These are phyloP conservation scores for Laodelphax striatellus DNA, from an alignment of 1,140 invertebrate genomes.

Conservation along the genomic window DNA sequence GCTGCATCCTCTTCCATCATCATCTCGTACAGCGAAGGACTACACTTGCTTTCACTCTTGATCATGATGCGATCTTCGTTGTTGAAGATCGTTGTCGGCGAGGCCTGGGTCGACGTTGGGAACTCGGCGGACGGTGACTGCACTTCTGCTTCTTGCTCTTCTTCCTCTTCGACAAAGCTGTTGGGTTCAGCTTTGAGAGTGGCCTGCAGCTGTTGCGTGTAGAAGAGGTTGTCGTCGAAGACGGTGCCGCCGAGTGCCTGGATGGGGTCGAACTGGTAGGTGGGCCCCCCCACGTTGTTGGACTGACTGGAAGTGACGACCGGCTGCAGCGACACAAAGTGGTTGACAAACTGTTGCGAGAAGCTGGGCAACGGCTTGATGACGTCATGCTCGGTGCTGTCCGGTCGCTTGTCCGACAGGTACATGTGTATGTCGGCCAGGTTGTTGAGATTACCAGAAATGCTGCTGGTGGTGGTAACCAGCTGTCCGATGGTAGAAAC, in stretches of 20 bases:
- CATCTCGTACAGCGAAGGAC: no score
- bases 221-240: constrained; percentile 7
- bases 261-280: constrained; percentile 1
- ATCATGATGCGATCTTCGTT: no score
- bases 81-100: no score
- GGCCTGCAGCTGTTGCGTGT: not conserved
- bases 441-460: constrained; percentile 58
- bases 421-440: constrained; percentile 15
- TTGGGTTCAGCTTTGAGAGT: no score
- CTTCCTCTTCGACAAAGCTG: no score
- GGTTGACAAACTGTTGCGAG: constrained; percentile 30
- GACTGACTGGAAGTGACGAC: constrained; percentile 6
- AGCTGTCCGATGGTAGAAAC: constrained; percentile 52
- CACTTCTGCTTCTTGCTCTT: no score
- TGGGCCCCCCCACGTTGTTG: constrained; percentile 21
- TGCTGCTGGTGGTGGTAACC: constrained; percentile 43
- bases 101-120: no score
- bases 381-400: constrained; percentile 17
- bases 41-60: no score
- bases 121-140: no score
- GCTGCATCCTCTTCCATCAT: no score
- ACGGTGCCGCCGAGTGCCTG: constrained; percentile 14
- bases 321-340: not conserved
- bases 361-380: constrained; percentile 46
- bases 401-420: not conserved